Conservation (phyloP, 2,888 invertebrate species). For the Agrilus mali region DNA sequence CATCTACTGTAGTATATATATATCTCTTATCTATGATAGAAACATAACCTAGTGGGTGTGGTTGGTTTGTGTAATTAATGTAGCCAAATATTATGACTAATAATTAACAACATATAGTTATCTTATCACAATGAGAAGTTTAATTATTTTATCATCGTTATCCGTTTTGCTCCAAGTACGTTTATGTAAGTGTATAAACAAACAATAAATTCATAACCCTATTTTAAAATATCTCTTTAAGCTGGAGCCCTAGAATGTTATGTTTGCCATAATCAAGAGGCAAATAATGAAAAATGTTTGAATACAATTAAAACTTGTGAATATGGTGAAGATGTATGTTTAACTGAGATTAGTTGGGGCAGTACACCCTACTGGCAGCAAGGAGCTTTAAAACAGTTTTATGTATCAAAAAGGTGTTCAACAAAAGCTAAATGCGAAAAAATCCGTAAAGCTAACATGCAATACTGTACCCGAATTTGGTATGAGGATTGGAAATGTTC, state of each 20-base stretch:
- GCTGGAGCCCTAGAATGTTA: conserved; percentile 75
- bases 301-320: conserved; percentile 87
- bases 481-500: conserved; percentile 95
- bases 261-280: conserved; percentile 85
- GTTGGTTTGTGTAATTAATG: no score
- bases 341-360: conserved; percentile 87
- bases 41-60: no score
- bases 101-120: no score
- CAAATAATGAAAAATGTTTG: conserved; percentile 83
- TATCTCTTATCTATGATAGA: no score
- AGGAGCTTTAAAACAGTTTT: conserved; percentile 85
- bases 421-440: conserved; percentile 66
- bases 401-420: conserved; percentile 83
- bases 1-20: no score
- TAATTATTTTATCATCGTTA: no score
- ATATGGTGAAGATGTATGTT: conserved; percentile 72
- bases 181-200: no score
- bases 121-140: no score
- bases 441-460: conserved; percentile 57
- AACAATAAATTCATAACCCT: no score
- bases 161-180: no score
- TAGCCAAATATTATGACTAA: no score
- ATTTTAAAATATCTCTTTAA: not conserved
- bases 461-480: conserved; percentile 80
- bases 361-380: conserved; percentile 93